These are phyloP conservation scores for Illadopsis cleaveri DNA, from an alignment of 2,113 vertebrate species.

Conservation along the genomic window DNA sequence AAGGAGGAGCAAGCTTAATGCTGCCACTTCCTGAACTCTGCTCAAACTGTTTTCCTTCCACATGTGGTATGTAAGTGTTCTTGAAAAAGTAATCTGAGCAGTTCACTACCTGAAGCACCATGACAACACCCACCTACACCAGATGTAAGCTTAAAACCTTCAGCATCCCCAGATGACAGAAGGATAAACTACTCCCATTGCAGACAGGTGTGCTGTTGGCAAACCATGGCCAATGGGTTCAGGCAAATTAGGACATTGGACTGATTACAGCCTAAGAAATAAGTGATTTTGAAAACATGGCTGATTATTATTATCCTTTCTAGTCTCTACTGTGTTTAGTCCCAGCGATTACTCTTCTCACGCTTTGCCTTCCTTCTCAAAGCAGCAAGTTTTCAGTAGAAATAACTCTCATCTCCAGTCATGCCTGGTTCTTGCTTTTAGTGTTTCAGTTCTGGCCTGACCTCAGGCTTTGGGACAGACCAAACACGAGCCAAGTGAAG, in stretches of 20 bases:
- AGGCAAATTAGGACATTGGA: background rate
- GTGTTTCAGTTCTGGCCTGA: background rate
- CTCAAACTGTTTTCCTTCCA: background rate
- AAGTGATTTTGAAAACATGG: background rate
- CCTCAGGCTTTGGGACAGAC: background rate
- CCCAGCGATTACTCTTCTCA: background rate
- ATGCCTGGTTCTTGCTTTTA: background rate
- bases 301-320: background rate
- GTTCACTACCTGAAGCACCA: background rate
- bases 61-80: background rate
- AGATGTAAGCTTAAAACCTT: background rate
- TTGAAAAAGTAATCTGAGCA: background rate
- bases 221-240: background rate
- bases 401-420: background rate
- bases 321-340: background rate
- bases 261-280: background rate
- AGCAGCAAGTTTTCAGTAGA: background rate
- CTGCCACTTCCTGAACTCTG: background rate
- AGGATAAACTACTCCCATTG: background rate
- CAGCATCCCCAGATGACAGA: background rate
- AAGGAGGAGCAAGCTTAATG: background rate
- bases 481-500: background rate
- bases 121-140: background rate
- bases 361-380: background rate
- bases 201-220: background rate